Evolutionary conservation across 2,888 invertebrate genomes (phyloP), one percentile per base, ranked within the genome.

Genomic region (Imbricaverruca yamaguchii): DNA sequence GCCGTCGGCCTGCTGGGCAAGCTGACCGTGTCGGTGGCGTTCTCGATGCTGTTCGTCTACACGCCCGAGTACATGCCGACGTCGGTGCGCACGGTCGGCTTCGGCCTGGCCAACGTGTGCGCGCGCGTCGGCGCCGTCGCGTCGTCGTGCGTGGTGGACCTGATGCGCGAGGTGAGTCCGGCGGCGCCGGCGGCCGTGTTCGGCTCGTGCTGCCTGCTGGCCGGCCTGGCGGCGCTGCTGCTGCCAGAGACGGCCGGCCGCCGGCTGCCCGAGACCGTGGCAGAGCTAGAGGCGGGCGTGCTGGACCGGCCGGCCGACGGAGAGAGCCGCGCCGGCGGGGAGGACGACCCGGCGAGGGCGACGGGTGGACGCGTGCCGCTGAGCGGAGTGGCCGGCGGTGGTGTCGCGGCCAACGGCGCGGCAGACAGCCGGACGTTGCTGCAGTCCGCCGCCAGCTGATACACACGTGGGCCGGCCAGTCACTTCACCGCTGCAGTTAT

Each of bases 71-170:
- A 69, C 69, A 39, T 69, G 9, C 69, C 69, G 4, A 69, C 69
- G 89, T 59, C 84, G 88, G 15, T 89, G 89, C 84, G 87, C 88
- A 2, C 87, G 88, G 84, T 87, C 88, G 84, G 39, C 12, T 53
- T 69, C 11, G 69, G 69, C 2, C 8, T 69, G 1, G 69, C 69
- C 39, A 39, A 25, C 39, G 39, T 53, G 12, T 69, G 39, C 18
- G 88, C 88, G 11, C 86, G 89, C 83, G 85, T 89, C 23, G 89
- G 89, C 1, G 88, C 88, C 80, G 86, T 89, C 63, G 84, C 88
- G 39, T 88, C 89, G 39, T 88, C 88, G 21, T 87, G 88, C 83
- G 83, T 87, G 65, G 84, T 87, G 82, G 84, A 84, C 81, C 82
- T 81, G 80, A 80, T 81, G 39, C 80, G 81, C 59, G 69, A 80